Evolutionary conservation across 1,140 invertebrate genomes (phyloP).

Genomic region (Nixonia krombeini): DNA sequence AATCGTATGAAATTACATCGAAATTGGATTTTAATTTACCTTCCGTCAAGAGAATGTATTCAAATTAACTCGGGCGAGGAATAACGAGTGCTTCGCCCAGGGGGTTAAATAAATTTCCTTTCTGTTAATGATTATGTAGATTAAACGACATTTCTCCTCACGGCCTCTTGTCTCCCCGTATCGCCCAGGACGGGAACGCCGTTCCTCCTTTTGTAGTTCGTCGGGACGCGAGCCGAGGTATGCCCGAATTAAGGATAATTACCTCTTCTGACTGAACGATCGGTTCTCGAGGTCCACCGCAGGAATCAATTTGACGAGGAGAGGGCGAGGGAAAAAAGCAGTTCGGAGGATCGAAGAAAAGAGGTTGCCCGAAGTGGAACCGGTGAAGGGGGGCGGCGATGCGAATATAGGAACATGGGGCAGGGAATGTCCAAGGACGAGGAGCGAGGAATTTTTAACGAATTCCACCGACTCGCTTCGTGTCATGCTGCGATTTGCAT

Average conservation of each 20-base stretch:
- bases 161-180: constrained; percentile 20
- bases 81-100: constrained; percentile 60
- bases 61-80: constrained; percentile 64
- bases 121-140: constrained; percentile 72
- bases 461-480: constrained; percentile 45
- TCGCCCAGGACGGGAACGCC: constrained; percentile 5
- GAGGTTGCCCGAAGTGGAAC: constrained; percentile 8
- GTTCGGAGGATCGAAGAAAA: constrained; percentile 14
- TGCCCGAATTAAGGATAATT: constrained; percentile 63
- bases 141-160: constrained; percentile 64
- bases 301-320: constrained; percentile 43
- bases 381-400: not conserved
- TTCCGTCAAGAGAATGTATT: constrained; percentile 65
- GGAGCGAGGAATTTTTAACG: constrained; percentile 53
- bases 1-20: constrained; percentile 70
- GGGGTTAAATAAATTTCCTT: constrained; percentile 69
- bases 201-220: constrained; percentile 32
- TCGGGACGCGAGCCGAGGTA: constrained; percentile 17
- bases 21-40: constrained; percentile 72
- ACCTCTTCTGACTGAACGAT: constrained; percentile 46
- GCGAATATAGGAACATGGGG: constrained; percentile 28
- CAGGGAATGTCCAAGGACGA: constrained; percentile 48
- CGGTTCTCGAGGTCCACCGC: constrained; percentile 37
- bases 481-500: constrained; percentile 53
- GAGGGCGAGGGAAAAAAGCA: constrained; percentile 15